phyloP scores from a whole-genome alignment of 2,888 invertebrate genomes.

The Metacarcinus magister region DNA sequence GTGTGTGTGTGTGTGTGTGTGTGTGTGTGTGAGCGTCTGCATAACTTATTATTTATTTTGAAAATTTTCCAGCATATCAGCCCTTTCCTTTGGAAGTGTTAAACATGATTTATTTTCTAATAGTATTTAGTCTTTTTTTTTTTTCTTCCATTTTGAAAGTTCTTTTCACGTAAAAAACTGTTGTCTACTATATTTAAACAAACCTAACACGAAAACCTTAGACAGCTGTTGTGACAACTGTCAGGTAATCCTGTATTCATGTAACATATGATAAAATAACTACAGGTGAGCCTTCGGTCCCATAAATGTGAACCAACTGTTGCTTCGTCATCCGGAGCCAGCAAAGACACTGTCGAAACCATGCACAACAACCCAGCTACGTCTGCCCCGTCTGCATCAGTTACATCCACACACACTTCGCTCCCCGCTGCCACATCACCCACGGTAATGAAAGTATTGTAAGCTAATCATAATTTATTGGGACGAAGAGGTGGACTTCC shows the following conservation, averaged over 20 bases:
- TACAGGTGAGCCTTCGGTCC: conserved; percentile 89
- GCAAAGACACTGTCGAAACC: conserved; percentile 29
- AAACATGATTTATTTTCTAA: too few relatives aligned
- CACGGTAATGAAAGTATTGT: background rate
- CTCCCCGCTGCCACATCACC: background rate
- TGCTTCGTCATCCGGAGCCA: background rate
- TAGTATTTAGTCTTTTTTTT: too few relatives aligned
- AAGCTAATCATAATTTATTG: background rate
- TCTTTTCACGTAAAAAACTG: too few relatives aligned
- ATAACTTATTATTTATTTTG: too few relatives aligned
- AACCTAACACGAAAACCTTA: background rate
- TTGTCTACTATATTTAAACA: too few relatives aligned
- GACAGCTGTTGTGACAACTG: background rate
- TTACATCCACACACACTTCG: background rate
- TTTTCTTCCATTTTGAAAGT: too few relatives aligned
- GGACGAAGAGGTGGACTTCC: background rate
- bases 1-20: too few relatives aligned
- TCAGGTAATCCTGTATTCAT: background rate
- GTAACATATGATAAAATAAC: background rate
- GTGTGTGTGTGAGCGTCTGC: too few relatives aligned
- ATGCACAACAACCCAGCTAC: background rate
- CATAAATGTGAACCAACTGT: conserved; percentile 76
- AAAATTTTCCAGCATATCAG: too few relatives aligned
- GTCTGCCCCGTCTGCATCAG: background rate
- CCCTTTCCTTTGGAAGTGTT: too few relatives aligned